These are phyloP conservation scores for Lerema accius DNA, from an alignment of 1,140 invertebrate species.

Conservation along the genomic window DNA sequence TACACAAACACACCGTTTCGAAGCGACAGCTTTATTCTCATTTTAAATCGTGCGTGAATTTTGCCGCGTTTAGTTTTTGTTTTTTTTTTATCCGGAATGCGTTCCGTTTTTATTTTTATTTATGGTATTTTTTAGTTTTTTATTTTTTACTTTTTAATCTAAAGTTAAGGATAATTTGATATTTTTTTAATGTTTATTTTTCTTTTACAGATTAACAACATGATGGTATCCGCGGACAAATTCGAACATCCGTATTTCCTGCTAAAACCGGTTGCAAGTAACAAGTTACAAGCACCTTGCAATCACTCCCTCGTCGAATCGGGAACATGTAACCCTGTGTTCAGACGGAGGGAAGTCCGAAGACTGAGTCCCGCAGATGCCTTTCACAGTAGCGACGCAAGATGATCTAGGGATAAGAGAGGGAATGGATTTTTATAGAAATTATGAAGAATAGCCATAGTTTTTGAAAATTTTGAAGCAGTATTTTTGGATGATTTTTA, in stretches of 20 bases:
- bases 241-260: constrained; percentile 39
- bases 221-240: constrained; percentile 55
- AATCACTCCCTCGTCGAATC: constrained; percentile 33
- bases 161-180: constrained; percentile 16
- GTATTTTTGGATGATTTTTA: constrained; percentile 66
- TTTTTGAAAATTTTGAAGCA: constrained; percentile 54
- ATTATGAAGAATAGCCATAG: constrained; percentile 41
- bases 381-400: constrained; percentile 66
- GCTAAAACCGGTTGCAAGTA: constrained; percentile 27
- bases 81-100: constrained; percentile 11
- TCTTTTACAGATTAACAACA: constrained; percentile 70
- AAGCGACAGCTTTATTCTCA: constrained; percentile 61
- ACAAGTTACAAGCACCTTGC: constrained; percentile 20
- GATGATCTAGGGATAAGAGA: constrained; percentile 56
- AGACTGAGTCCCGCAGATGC: constrained; percentile 68
- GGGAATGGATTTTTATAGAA: constrained; percentile 34
- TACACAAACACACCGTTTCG: constrained; percentile 67
- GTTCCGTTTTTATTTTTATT: constrained; percentile 13
- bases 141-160: constrained; percentile 57
- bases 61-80: constrained; percentile 36
- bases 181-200: constrained; percentile 34
- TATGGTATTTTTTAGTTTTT: constrained; percentile 31
- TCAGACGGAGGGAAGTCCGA: constrained; percentile 44
- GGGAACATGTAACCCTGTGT: constrained; percentile 52
- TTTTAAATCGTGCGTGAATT: constrained; percentile 51